A percentile compares a stretch with the other conserved stretches of the same genome.
Evolutionary conservation across 2,113 vertebrate species (phyloP).

Genomic region (Thermophis baileyi): DNA sequence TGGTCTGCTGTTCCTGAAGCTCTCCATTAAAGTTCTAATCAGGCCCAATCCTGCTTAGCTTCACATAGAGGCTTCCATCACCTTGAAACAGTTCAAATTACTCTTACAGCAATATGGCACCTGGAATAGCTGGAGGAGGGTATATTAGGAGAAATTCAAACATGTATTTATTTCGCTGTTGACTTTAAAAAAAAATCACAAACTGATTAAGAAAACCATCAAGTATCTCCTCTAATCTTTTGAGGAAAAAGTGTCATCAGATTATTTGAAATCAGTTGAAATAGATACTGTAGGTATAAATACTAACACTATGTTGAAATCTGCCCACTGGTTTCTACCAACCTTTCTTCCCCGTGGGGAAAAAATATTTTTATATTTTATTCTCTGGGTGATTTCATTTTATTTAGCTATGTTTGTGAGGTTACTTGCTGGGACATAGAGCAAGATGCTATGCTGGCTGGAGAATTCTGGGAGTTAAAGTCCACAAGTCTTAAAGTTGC

Average conservation of each 20-base stretch:
- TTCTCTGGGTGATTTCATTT: neutral
- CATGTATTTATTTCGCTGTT: neutral
- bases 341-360: neutral
- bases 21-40: neutral
- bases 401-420: neutral
- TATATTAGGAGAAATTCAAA: neutral
- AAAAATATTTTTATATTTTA: neutral
- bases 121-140: neutral
- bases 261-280: neutral
- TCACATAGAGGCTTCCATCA: neutral
- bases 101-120: neutral
- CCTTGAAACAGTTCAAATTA: neutral
- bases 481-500: too few species aligned
- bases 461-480: too few species aligned
- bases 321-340: neutral
- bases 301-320: neutral
- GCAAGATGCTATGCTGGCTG: neutral
- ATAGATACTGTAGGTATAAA: too few species aligned
- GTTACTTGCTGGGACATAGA: neutral
- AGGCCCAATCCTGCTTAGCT: neutral
- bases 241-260: neutral
- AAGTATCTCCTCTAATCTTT: neutral
- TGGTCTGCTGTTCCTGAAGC: neutral
- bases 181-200: neutral
- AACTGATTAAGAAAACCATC: neutral